A percentile compares a stretch with the other conserved stretches of the same genome.
phyloP scores from a whole-genome alignment of 1,140 invertebrate genomes.

The Cheumatopsyche charites region DNA sequence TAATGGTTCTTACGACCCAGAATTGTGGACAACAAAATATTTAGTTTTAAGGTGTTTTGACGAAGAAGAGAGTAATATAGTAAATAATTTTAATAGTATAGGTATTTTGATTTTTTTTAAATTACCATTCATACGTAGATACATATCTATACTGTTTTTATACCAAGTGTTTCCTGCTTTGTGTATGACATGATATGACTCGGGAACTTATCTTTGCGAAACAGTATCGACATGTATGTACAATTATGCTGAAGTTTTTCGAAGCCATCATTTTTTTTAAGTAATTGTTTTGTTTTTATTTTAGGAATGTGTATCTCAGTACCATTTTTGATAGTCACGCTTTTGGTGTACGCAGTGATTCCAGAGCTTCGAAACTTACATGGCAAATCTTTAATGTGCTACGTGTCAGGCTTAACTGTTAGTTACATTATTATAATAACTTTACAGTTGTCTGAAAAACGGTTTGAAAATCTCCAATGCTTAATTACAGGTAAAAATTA shows the following conservation, averaged over 20 bases:
- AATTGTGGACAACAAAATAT: neutral
- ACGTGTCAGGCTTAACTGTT: constrained; percentile 67
- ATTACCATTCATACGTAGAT: no score
- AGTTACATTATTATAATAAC: constrained; percentile 59
- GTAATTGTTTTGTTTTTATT: constrained; percentile 29
- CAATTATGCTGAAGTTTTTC: no score
- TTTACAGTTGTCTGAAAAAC: neutral
- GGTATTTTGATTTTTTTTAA: no score
- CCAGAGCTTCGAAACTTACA: constrained; percentile 75
- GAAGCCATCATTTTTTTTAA: no score
- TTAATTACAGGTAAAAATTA: neutral
- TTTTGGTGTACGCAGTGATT: constrained; percentile 73
- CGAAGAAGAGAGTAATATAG: neutral
- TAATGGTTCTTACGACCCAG: neutral
- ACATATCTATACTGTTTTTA: no score
- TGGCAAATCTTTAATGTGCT: constrained; percentile 75
- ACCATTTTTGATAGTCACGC: constrained; percentile 72
- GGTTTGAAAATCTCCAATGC: neutral
- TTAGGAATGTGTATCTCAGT: constrained; percentile 72
- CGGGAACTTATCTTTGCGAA: no score
- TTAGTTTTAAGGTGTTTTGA: neutral
- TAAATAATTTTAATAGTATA: no score
- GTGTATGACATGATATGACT: no score
- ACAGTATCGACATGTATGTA: no score
- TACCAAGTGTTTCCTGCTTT: no score